These are phyloP conservation scores for Malacoraja senta DNA, from an alignment of 2,797 vertebrate genomes.

Conservation along the genomic window DNA sequence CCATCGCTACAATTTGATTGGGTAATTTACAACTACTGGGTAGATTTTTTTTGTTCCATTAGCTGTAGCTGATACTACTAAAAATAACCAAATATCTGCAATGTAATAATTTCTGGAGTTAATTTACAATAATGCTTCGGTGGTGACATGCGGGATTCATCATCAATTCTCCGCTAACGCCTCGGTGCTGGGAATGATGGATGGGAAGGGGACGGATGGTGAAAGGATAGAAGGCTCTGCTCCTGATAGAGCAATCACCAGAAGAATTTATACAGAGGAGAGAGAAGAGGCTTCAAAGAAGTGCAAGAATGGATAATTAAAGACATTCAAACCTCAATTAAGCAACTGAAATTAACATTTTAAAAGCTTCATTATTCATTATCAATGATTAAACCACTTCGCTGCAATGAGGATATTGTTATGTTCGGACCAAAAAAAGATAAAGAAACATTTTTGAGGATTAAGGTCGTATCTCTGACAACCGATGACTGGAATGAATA, in stretches of 20 bases:
- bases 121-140: neutral
- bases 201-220: conserved; percentile 15
- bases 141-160: neutral
- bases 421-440: conserved; percentile 7
- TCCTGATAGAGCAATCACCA: neutral
- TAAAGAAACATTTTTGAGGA: conserved; percentile 23
- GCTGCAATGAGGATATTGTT: conserved; percentile 25
- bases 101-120: conserved; percentile 19
- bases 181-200: neutral
- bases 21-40: neutral
- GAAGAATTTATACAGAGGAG: conserved; percentile 23
- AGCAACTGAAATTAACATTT: conserved; percentile 30
- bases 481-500: conserved; percentile 34
- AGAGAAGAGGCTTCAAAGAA: conserved; percentile 27
- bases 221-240: neutral
- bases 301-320: conserved; percentile 32
- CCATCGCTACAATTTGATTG: neutral
- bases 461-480: conserved; percentile 16
- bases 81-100: conserved; percentile 18
- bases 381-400: conserved; percentile 30
- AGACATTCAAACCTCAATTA: conserved; percentile 33
- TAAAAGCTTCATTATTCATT: conserved; percentile 36
- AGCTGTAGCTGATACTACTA: neutral
- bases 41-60: neutral
- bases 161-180: neutral